Evolutionary conservation across 92 coral and sea anemone genomes (phyloP).

Genomic region (Paramuricea clavata): DNA sequence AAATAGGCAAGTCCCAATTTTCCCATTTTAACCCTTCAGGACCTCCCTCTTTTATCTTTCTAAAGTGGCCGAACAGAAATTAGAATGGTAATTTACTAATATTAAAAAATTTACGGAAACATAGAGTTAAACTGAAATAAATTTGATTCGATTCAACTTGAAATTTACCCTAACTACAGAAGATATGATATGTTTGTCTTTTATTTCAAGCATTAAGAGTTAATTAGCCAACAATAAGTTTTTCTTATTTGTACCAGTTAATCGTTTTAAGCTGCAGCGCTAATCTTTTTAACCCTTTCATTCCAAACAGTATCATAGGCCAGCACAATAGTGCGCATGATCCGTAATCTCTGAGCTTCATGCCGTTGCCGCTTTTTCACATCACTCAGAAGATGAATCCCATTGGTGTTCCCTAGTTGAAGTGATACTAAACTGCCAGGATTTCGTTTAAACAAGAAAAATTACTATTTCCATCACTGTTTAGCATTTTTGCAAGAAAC

Average conservation of each 20-base stretch:
- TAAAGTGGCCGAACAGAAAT: no score
- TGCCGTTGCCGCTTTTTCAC: conserved; percentile 31
- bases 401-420: not conserved
- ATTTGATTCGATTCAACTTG: no score
- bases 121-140: no score
- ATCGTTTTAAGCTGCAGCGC: not conserved
- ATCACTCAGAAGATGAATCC: conserved; percentile 25
- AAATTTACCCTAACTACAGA: no score
- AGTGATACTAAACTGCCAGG: not conserved
- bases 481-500: conserved; percentile 4
- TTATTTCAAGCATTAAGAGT: not conserved
- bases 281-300: conserved; percentile 22
- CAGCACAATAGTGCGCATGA: conserved; percentile 40
- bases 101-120: no score
- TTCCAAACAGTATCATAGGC: conserved; percentile 29
- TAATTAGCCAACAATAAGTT: not conserved
- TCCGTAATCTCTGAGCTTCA: conserved; percentile 37
- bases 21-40: no score
- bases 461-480: not conserved
- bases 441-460: not conserved
- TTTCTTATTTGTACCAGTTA: not conserved
- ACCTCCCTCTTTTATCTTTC: no score
- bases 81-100: no score
- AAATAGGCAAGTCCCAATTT: no score
- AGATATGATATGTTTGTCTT: not conserved